Conservation (phyloP, 2,113 vertebrate genomes). For the Dryoscopus gambensis region DNA sequence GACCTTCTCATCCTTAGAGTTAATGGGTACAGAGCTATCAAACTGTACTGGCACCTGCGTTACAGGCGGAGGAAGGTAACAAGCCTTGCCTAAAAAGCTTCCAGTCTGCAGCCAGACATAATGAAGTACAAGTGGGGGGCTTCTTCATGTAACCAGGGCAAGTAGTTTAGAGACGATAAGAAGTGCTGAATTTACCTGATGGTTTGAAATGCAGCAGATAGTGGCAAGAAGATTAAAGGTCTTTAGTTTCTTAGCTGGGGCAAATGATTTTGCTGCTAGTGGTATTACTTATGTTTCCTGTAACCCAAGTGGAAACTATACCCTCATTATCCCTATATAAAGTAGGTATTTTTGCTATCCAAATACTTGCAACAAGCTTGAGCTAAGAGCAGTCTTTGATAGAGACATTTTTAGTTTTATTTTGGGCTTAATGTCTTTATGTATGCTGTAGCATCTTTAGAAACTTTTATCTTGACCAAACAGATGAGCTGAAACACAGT, state of each 20-base stretch:
- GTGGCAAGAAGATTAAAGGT: neutral
- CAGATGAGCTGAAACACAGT: neutral
- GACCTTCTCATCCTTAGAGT: neutral
- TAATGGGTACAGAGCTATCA: neutral
- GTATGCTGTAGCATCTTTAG: neutral
- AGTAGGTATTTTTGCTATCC: neutral
- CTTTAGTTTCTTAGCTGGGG: neutral
- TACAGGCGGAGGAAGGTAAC: neutral
- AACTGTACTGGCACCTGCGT: fast-evolving
- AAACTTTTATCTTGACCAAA: neutral
- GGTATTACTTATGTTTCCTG: neutral
- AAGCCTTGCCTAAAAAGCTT: neutral
- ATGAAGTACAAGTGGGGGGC: neutral
- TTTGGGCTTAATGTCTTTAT: neutral
- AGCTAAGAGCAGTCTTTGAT: neutral
- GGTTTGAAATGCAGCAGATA: neutral
- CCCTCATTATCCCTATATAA: neutral
- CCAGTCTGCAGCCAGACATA: neutral
- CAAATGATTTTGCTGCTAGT: neutral
- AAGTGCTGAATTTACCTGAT: neutral
- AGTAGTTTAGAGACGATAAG: neutral
- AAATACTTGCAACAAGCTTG: neutral
- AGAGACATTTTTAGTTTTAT: neutral
- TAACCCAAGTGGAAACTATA: neutral
- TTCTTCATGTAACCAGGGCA: neutral